phyloP scores from a whole-genome alignment of 2,888 invertebrate species.

The Drosophila tripunctata region DNA sequence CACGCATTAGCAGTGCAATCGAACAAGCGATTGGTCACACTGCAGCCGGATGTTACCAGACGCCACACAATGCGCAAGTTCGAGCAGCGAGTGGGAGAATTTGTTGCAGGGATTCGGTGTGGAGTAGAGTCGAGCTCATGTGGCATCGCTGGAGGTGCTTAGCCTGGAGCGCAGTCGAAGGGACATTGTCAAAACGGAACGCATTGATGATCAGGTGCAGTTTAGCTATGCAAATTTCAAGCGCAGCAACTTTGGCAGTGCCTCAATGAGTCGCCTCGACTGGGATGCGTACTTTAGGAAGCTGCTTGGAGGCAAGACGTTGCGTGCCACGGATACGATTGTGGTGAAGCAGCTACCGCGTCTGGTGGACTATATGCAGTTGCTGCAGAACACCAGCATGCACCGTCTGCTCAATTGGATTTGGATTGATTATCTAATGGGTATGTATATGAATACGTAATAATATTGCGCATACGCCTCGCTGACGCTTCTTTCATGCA shows the following conservation, averaged over 20 bases:
- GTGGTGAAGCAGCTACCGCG: slow-evolving; percentile 72
- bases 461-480: slow-evolving; percentile 13
- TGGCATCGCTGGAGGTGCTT: slow-evolving; percentile 79
- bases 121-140: slow-evolving; percentile 74
- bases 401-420: slow-evolving; percentile 80
- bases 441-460: slow-evolving; percentile 65
- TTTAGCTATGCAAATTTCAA: slow-evolving; percentile 75
- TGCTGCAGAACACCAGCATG: slow-evolving; percentile 76
- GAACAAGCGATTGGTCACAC: slow-evolving; percentile 73
- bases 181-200: slow-evolving; percentile 67
- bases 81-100: slow-evolving; percentile 76
- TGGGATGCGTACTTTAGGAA: slow-evolving; percentile 81
- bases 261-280: slow-evolving; percentile 55
- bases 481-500: slow-evolving; percentile 22
- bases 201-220: slow-evolving; percentile 58
- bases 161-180: slow-evolving; percentile 79
- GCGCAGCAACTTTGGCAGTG: slow-evolving; percentile 55
- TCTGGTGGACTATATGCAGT: slow-evolving; percentile 71
- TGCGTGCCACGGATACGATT: slow-evolving; percentile 71
- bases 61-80: slow-evolving; percentile 78
- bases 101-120: slow-evolving; percentile 74
- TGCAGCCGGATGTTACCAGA: slow-evolving; percentile 68
- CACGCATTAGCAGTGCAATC: slow-evolving; percentile 78
- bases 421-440: slow-evolving; percentile 82
- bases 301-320: slow-evolving; percentile 77